Evolutionary conservation across 1,140 invertebrate species (phyloP), one percentile per base, ranked within the genome.

Genomic region (Leptopilina clavipes): DNA sequence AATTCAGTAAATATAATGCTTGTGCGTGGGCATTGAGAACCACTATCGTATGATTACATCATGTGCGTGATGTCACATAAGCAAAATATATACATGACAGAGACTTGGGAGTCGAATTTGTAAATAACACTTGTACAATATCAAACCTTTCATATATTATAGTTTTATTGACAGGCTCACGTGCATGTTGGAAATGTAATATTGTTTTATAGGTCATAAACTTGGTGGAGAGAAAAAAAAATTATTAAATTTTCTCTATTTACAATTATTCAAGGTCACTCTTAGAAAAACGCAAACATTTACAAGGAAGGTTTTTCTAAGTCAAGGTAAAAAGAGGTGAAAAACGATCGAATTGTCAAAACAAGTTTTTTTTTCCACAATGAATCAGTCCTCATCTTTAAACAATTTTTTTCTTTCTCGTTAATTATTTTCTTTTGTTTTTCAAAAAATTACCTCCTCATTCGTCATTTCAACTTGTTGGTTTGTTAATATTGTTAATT

Each of bases 41-140:
- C 73, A 74, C 52, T 44, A 65, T 71, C 37, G 70, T 76, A 45
- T 18, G 81, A 81, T 86, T 86, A 84, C 84, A 82, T 86, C 84
- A 86, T 72, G 73, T 76, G 79, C 76, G 84, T 86, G 83, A 86
- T 86, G 81, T 86, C 84, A 84, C 79, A 80, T 73, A 74, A 71
- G 77, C 70, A 77, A 80, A 85, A 84, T 82, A 79, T 54, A 76
- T 44, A 31, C 7, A 40, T 40, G n/a, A 40, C 8, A 40, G n/a
- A 3, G 31, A 18, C 43, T n/a, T 44, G 19, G 8, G n/a, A 44
- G 11, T 65, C 19, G 59, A 65, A 65, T 65, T 65, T 65, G 25
- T 65, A 31, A 65, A 65, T 65, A 65, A 14, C 11, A 65, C 25
- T 31, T 31, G 5, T 31, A 31, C 25, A 31, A n/a, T 31, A 31